Base-by-base conservation (phyloP, 2,113 vertebrate genomes). In the Cromileptes altivelis region DNA sequence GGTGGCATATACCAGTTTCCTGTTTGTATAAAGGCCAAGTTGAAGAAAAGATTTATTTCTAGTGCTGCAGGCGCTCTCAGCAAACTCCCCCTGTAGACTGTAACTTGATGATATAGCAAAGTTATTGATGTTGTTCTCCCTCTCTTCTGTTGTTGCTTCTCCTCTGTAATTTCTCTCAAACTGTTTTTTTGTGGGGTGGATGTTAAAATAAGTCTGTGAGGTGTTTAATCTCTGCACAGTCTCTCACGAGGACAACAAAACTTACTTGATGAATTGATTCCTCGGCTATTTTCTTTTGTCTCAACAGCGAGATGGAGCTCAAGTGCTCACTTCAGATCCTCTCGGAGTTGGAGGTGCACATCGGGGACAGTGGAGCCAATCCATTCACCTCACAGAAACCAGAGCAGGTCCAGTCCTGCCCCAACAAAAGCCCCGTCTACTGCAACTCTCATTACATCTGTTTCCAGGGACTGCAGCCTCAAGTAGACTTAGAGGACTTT, bases 341-440 rank as follows among this genome's bases (percentile, higher is more conserved):
- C 30, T 71, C 88, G 81, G 95, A 99, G 93, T 90, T 99, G 25
- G 98, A 98, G 91, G 86, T 73, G 1, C 71, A 93, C 74, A 71
- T 99, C 75, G 79, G 90, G 72, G 93, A 94, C 37, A 96, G 93
- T 0, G 97, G 97, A 9, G 67, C 91, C 19, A 97, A 98, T 74
- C 97, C 97, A 4, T 99, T 99, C 1, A 71, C 89, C 19, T 98
- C 98, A 0, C 95, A 96, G 84, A 97, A 97, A 80, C 96, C 97
- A 0, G 97, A 99, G 88, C 97, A 98, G 92, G 96, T 96, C 73
- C 97, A 97, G 88, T 94, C 97, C 23, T 94, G 94, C 85, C 98
- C 98, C 80, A 99, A 98, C 94, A 98, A 96, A 82, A 78, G 93
- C 0, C 97, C 94, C 0, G 96, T 97, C 70, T 96, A 96, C 94